phyloP scores from a whole-genome alignment of 2,888 invertebrate genomes.

The Molorchus minor region DNA sequence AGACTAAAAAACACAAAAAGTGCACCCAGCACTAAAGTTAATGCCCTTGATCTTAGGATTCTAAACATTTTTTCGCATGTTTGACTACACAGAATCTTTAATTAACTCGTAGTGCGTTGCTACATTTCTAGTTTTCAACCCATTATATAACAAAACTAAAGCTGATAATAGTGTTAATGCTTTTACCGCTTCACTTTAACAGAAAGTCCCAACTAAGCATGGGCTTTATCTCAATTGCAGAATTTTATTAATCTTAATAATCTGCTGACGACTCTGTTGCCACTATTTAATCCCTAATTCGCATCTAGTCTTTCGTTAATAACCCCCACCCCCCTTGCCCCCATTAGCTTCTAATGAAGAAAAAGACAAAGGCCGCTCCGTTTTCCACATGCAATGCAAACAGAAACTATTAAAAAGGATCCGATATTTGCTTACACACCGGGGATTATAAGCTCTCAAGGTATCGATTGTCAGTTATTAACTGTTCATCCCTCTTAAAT shows the following conservation, averaged over 20 bases:
- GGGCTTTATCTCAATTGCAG: slow-evolving; percentile 30
- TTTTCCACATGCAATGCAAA: slow-evolving; percentile 38
- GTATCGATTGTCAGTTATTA: slow-evolving; percentile 43
- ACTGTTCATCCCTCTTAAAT: slow-evolving; percentile 35
- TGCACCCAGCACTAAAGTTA: too few species aligned
- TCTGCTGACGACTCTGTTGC: slow-evolving; percentile 41
- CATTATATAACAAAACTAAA: too few species aligned
- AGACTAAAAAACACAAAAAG: too few species aligned
- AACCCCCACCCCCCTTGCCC: slow-evolving; percentile 35
- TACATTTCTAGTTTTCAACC: too few species aligned
- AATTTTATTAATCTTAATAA: slow-evolving; percentile 49
- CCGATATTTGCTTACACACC: slow-evolving; percentile 40
- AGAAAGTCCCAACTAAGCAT: too few species aligned
- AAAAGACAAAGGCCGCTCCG: slow-evolving; percentile 45
- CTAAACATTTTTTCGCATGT: too few species aligned
- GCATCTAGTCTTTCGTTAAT: slow-evolving; percentile 41
- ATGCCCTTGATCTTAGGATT: too few species aligned
- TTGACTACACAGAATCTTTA: too few species aligned
- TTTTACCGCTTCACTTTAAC: too few species aligned
- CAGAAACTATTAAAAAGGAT: slow-evolving; percentile 42
- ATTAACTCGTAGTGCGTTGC: too few species aligned
- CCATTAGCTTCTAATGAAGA: slow-evolving; percentile 45
- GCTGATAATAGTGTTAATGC: too few species aligned
- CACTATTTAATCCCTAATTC: slow-evolving; percentile 48
- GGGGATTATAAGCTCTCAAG: slow-evolving; percentile 40